phyloP scores from a whole-genome alignment of 2,797 vertebrate genomes.

The Morelia viridis region DNA sequence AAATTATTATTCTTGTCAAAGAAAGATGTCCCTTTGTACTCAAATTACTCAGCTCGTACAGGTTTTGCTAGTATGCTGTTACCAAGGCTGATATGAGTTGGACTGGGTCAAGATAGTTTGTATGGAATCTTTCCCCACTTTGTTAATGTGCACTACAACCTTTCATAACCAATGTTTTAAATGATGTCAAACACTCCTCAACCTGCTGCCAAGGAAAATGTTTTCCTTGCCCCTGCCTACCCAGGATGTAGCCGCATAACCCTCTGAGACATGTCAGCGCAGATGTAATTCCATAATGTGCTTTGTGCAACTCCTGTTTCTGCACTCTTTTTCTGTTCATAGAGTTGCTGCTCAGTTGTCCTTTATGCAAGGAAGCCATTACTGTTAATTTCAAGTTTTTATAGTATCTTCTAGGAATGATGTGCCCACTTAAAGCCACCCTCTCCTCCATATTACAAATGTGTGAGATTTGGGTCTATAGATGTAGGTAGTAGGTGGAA shows the following conservation, averaged over 20 bases:
- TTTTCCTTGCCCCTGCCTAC: background rate
- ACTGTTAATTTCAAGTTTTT: background rate
- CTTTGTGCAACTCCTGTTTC: background rate
- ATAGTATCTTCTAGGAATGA: background rate
- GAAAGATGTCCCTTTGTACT: background rate
- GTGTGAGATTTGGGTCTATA: background rate
- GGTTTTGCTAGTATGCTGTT: background rate
- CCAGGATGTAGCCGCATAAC: background rate
- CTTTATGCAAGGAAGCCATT: background rate
- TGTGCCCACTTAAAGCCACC: background rate
- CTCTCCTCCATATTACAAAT: background rate
- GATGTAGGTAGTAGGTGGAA: background rate
- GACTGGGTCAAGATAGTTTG: background rate
- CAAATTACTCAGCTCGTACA: background rate
- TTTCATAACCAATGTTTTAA: background rate
- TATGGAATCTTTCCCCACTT: background rate
- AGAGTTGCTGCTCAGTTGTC: background rate
- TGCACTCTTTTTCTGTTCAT: background rate
- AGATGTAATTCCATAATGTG: background rate
- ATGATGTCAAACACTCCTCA: background rate
- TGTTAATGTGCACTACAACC: background rate
- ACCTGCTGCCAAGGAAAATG: background rate
- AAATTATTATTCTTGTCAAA: background rate
- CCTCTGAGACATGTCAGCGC: background rate
- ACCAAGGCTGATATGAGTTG: background rate